These are phyloP conservation scores for Gambusia yucatana DNA, from an alignment of 2,797 vertebrate species.

Conservation along the genomic window DNA sequence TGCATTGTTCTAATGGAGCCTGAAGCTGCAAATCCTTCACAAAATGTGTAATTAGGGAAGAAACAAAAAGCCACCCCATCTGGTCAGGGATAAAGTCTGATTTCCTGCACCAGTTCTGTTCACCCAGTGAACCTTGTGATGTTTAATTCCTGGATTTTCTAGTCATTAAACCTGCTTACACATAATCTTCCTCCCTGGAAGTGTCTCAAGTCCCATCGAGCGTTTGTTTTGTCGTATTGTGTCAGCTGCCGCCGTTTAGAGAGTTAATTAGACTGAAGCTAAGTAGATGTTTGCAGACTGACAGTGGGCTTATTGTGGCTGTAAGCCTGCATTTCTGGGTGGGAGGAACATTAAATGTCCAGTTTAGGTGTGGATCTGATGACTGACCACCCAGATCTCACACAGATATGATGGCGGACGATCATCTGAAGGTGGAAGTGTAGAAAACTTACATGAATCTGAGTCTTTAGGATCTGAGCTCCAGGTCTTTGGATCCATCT, in stretches of 20 bases:
- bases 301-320: conserved; percentile 28
- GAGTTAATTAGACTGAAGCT: conserved; percentile 37
- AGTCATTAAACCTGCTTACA: conserved; percentile 73
- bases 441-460: neutral
- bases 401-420: neutral
- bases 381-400: conserved; percentile 21
- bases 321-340: conserved; percentile 33
- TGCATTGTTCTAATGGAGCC: neutral
- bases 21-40: neutral
- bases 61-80: neutral
- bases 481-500: neutral
- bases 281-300: conserved; percentile 43
- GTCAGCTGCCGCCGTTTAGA: conserved; percentile 40
- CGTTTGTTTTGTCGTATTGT: conserved; percentile 35
- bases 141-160: conserved; percentile 81
- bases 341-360: conserved; percentile 49
- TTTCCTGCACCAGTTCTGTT: conserved; percentile 48
- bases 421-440: neutral
- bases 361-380: conserved; percentile 34
- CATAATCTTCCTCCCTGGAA: conserved; percentile 49
- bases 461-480: neutral
- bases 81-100: conserved; percentile 13
- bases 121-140: conserved; percentile 72
- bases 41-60: neutral
- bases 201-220: conserved; percentile 43